Conservation (phyloP, 2,797 vertebrate species). For the Artibeus jamaicensis region DNA sequence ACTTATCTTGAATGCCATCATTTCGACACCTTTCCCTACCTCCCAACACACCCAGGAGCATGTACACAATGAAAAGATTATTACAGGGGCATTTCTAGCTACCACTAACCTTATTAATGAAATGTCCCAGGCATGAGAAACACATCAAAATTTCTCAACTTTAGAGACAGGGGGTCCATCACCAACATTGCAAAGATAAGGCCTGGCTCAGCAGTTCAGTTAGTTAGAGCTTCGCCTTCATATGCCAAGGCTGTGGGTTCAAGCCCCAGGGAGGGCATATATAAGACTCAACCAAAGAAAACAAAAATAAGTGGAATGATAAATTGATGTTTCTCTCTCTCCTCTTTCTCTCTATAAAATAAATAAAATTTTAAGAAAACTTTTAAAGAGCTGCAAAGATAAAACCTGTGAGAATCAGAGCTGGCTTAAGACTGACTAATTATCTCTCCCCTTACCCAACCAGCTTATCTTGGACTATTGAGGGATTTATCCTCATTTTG, state of each 20-base stretch:
- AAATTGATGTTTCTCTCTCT: background rate
- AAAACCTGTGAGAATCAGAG: slow-evolving; percentile 73
- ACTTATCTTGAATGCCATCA: background rate
- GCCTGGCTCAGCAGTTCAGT: background rate
- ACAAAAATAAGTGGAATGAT: background rate
- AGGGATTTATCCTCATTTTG: slow-evolving; percentile 80
- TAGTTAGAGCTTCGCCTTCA: background rate
- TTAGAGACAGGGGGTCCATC: slow-evolving; percentile 34
- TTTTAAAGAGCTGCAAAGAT: slow-evolving; percentile 56
- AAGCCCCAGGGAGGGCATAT: background rate
- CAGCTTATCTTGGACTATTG: slow-evolving; percentile 77
- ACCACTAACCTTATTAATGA: background rate
- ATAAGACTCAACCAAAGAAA: background rate
- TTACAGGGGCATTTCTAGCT: background rate
- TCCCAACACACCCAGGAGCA: background rate
- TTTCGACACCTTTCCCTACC: background rate
- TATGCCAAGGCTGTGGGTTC: background rate
- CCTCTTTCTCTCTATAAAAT: too few species aligned
- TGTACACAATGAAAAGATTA: background rate
- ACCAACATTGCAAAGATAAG: background rate
- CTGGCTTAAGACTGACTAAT: slow-evolving; percentile 57
- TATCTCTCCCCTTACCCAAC: slow-evolving; percentile 58
- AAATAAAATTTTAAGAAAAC: too few species aligned
- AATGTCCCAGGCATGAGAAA: background rate
- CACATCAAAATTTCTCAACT: slow-evolving; percentile 39